Percentiles rank a stretch among this genome's conserved stretches.
Evolutionary conservation across 2,888 invertebrate species (phyloP).

Genomic region (Hyposoter dolosus): DNA sequence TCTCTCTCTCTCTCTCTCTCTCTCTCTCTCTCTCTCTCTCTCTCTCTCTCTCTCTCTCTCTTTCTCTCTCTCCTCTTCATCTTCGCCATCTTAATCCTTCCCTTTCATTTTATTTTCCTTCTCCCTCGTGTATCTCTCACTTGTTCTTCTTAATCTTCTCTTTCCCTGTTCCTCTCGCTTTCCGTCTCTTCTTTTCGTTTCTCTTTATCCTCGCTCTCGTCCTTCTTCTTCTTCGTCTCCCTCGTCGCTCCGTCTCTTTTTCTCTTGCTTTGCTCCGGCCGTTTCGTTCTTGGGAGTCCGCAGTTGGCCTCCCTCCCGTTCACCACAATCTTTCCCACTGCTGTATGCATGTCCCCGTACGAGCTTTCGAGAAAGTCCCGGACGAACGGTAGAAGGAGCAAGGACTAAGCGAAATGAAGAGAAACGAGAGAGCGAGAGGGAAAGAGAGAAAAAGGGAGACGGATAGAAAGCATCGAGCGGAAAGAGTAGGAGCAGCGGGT

Average conservation of each 20-base stretch:
- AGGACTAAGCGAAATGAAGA: slow-evolving; percentile 63
- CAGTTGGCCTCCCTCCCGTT: slow-evolving; percentile 47
- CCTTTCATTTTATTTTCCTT: slow-evolving; percentile 38
- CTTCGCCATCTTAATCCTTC: slow-evolving; percentile 56
- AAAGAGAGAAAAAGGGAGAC: slow-evolving; percentile 37
- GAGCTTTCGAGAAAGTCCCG: slow-evolving; percentile 62
- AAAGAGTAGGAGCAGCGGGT: slow-evolving; percentile 68
- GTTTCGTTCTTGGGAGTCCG: slow-evolving; percentile 19
- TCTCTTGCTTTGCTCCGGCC: slow-evolving; percentile 44
- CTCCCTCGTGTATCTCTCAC: slow-evolving; percentile 44
- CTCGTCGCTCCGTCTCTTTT: slow-evolving; percentile 53
- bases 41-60: slow-evolving; percentile 56
- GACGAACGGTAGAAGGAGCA: slow-evolving; percentile 59
- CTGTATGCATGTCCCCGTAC: slow-evolving; percentile 50
- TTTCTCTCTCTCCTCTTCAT: slow-evolving; percentile 51
- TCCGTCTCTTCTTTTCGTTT: background rate
- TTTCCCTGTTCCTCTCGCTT: slow-evolving; percentile 37
- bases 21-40: slow-evolving; percentile 56
- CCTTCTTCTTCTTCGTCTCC: slow-evolving; percentile 47
- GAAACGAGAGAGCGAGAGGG: slow-evolving; percentile 46
- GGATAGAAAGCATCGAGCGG: slow-evolving; percentile 60
- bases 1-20: slow-evolving; percentile 57
- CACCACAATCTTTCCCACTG: slow-evolving; percentile 54
- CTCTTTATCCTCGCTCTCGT: slow-evolving; percentile 34
- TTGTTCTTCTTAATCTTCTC: slow-evolving; percentile 37